Evolutionary conservation across 2,888 invertebrate genomes (phyloP).

Genomic region (Aleiodes testaceus): DNA sequence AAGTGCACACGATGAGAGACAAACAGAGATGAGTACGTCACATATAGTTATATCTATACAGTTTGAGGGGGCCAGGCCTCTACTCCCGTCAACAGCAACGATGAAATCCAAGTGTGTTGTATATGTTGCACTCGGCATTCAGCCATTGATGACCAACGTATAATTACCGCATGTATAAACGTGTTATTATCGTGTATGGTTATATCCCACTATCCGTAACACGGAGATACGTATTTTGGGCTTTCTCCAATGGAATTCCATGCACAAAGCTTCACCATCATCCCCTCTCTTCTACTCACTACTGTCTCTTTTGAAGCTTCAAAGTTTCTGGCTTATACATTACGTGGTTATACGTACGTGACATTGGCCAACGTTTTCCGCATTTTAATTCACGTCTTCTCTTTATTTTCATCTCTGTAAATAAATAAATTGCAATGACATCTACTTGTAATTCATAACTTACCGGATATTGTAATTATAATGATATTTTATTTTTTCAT

Average conservation of each 20-base stretch:
- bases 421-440: background rate
- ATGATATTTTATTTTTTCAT: background rate
- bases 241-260: conserved; percentile 4
- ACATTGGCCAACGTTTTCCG: conserved; percentile 8
- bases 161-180: conserved; percentile 31
- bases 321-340: conserved; percentile 33
- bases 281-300: background rate
- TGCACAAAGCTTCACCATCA: background rate
- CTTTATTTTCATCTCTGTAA: background rate
- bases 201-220: background rate
- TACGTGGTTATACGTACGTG: conserved; percentile 35
- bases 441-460: background rate
- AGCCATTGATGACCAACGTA: conserved; percentile 39
- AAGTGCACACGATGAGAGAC: conserved; percentile 32
- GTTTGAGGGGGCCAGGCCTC: background rate
- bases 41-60: conserved; percentile 7
- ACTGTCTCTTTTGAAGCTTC: conserved; percentile 4
- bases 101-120: conserved; percentile 9
- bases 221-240: conserved; percentile 19
- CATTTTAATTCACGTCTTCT: conserved; percentile 18
- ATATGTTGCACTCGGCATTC: conserved; percentile 30
- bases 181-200: conserved; percentile 21
- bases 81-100: conserved; percentile 11
- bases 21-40: conserved; percentile 11
- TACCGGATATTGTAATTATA: background rate